Conservation (phyloP, 2,113 vertebrate species). For the Dendropsophus ebraccatus region DNA sequence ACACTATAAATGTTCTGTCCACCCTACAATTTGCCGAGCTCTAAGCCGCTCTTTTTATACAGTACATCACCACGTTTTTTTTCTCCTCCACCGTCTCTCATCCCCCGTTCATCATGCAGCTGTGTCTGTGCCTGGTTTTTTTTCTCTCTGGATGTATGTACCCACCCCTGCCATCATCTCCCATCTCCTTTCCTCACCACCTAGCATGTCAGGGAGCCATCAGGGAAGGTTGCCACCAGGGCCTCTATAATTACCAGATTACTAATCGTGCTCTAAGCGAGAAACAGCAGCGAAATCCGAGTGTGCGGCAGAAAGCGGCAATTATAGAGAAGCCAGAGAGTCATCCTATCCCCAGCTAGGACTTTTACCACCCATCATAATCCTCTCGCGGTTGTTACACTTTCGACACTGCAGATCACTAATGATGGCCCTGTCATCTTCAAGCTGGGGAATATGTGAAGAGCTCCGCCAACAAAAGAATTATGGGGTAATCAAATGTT, state of each 20-base stretch:
- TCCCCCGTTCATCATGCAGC: neutral
- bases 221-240: constrained; percentile 1
- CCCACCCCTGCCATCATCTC: neutral
- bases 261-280: constrained; percentile 37
- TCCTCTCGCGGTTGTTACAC: neutral
- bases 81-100: neutral
- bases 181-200: neutral
- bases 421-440: constrained; percentile 35
- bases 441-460: neutral
- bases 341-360: neutral
- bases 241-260: constrained; percentile 53
- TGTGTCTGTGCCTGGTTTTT: neutral
- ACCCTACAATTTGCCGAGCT: constrained; percentile 22
- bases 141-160: neutral
- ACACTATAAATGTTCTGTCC: constrained; percentile 15
- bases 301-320: constrained; percentile 8
- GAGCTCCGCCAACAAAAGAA: neutral
- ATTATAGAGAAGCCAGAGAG: neutral
- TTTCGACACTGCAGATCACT: neutral
- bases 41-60: neutral
- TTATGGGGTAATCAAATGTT: constrained; percentile 9
- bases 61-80: neutral
- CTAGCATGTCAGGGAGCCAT: neutral
- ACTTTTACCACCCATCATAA: constrained; percentile 2
- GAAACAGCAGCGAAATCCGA: neutral